Evolutionary conservation across 2,113 vertebrate genomes (phyloP), one percentile per base, ranked within the genome.

Genomic region (Alethe castanea): DNA sequence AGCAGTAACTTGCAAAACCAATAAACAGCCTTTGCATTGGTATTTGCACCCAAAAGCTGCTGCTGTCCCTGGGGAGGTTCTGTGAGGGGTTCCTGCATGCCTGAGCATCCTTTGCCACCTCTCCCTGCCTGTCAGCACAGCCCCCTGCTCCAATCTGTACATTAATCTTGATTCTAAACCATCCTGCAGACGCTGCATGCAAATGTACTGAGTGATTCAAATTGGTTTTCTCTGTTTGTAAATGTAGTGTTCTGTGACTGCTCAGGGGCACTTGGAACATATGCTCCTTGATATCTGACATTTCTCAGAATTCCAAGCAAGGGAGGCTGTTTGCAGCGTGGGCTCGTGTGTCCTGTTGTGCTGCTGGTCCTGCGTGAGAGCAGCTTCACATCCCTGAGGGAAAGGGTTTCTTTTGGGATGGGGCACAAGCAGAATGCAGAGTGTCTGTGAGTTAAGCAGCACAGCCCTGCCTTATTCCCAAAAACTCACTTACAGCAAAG

Each of bases 91-190:
- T 81, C 74, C 74, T 60, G 2, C 53, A 71, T 62, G 74, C 44
- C 71, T 4, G 1, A 19, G 18, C 66, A 50, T 80, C 74, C 50
- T 82, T 62, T 40, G 0, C 53, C 28, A 47, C 23, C 1, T 2
- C 18, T 88, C 33, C 35, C 65, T 54, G 69, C 79, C 86, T 53
- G 44, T 90, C 94, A 28, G 12, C 8, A 6, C 29, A 11, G 22
- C 71, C 81, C 59, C 25, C 54, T 64, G 60, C 78, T 90, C 86
- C 82, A 38, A 28, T 24, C 62, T 66, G 81, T 92, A 71, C 77
- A 81, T 97, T 97, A 92, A 96, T 97, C 97, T 94, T 86, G 82
- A 92, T 92, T 95, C 95, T 52, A 62, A 96, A 93, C 42, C 81
- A 69, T 76, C 85, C 88, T 78, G 44, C 70, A 52, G 81, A 89